Evolutionary conservation across 1,140 invertebrate genomes (phyloP).

Genomic region (Atopsyche davidsoni): DNA sequence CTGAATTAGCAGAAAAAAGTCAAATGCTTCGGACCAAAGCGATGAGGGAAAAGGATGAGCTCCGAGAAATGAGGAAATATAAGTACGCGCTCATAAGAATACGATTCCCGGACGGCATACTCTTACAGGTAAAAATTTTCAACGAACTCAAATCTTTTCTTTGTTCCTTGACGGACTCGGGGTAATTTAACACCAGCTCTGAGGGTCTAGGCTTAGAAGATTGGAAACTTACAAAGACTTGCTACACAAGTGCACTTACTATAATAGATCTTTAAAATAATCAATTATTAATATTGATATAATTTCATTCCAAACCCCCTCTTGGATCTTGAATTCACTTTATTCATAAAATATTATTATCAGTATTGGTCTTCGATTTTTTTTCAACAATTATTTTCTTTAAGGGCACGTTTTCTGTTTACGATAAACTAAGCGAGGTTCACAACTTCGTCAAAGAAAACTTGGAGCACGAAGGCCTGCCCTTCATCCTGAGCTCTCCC

Average conservation of each 20-base stretch:
- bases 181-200: too few relatives aligned
- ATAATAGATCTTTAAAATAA: too few relatives aligned
- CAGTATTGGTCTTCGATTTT: too few relatives aligned
- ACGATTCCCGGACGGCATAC: constrained; percentile 79
- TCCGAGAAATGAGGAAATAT: constrained; percentile 72
- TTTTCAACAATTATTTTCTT: constrained; percentile 16
- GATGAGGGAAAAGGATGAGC: constrained; percentile 84
- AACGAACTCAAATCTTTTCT: not conserved
- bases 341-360: too few relatives aligned
- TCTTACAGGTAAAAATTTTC: constrained; percentile 59
- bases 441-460: constrained; percentile 69
- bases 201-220: too few relatives aligned
- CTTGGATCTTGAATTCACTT: too few relatives aligned
- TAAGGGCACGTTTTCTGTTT: constrained; percentile 76
- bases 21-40: constrained; percentile 84
- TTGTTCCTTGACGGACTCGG: too few relatives aligned
- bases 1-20: constrained; percentile 72
- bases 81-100: constrained; percentile 79
- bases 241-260: too few relatives aligned
- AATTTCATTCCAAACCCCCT: too few relatives aligned
- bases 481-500: constrained; percentile 59
- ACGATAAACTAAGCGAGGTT: constrained; percentile 66
- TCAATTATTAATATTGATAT: too few relatives aligned
- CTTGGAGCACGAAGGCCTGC: constrained; percentile 55
- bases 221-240: too few relatives aligned